phyloP scores from a whole-genome alignment of 2,888 invertebrate species.

The Nasonia oneida region DNA sequence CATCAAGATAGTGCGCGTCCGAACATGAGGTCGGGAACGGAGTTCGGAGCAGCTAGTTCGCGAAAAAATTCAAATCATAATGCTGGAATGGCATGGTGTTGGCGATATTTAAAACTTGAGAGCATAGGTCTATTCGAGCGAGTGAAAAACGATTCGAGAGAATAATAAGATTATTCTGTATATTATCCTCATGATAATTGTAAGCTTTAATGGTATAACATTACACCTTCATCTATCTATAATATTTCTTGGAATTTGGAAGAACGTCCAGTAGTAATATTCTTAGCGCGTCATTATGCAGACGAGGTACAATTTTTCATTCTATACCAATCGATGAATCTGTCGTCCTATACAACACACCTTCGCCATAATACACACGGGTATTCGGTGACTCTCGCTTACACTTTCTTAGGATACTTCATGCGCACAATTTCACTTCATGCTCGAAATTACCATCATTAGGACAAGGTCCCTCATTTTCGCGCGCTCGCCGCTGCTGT shows the following conservation, averaged over 20 bases:
- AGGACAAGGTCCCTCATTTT: slow-evolving; percentile 74
- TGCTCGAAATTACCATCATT: slow-evolving; percentile 75
- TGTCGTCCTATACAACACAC: neutral
- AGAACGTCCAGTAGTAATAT: too few relatives aligned
- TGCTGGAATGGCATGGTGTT: slow-evolving; percentile 68
- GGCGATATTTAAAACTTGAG: slow-evolving; percentile 28
- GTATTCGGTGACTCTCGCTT: slow-evolving; percentile 53
- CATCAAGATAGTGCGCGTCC: slow-evolving; percentile 69
- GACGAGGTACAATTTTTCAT: too few relatives aligned
- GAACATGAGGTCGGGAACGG: neutral
- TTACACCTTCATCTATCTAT: too few relatives aligned
- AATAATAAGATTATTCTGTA: neutral
- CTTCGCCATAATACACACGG: slow-evolving; percentile 5
- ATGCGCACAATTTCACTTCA: slow-evolving; percentile 10
- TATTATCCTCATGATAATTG: too few relatives aligned
- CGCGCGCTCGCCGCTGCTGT: slow-evolving; percentile 62
- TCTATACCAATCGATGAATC: neutral
- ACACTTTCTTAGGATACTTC: neutral
- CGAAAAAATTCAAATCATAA: slow-evolving; percentile 62
- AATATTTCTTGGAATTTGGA: too few relatives aligned
- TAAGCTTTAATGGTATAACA: too few relatives aligned
- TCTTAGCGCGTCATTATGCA: too few relatives aligned
- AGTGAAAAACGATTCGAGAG: slow-evolving; percentile 5
- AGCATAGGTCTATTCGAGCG: neutral
- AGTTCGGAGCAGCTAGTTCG: slow-evolving; percentile 24